These are phyloP conservation scores for Aporophyla lueneburgensis DNA, from an alignment of 2,888 invertebrate genomes.

Conservation along the genomic window DNA sequence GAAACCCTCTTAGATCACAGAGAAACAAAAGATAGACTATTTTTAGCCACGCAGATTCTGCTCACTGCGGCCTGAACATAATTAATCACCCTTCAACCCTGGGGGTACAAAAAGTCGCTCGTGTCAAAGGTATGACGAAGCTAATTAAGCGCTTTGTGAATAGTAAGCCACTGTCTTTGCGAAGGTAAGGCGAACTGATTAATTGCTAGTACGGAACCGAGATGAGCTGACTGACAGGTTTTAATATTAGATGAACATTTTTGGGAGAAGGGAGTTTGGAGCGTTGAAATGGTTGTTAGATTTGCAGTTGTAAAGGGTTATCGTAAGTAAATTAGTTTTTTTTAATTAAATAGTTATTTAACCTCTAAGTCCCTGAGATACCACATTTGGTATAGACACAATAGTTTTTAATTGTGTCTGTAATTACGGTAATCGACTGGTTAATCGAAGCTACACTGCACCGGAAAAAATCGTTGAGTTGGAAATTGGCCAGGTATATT, in stretches of 20 bases:
- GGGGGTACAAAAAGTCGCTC: constrained; percentile 62
- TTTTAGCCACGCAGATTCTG: constrained; percentile 33
- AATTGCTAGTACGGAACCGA: constrained; percentile 64
- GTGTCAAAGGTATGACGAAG: constrained; percentile 78
- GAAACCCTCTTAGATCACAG: constrained; percentile 4
- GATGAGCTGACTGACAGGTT: constrained; percentile 37
- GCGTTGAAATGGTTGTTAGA: constrained; percentile 1
- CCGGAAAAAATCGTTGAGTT: no score
- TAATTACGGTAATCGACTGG: no score
- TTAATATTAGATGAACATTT: constrained; percentile 45
- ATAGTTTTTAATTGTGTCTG: no score
- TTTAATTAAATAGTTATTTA: no score
- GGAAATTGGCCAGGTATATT: no score
- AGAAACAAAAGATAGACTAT: constrained; percentile 39
- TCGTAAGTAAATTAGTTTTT: no score
- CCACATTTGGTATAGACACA: no score
- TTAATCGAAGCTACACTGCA: no score
- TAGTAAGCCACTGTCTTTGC: constrained; percentile 57
- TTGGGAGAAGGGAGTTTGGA: constrained; percentile 18
- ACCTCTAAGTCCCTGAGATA: no score
- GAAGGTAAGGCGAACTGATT: constrained; percentile 64
- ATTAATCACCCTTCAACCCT: constrained; percentile 60
- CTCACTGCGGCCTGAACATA: constrained; percentile 31
- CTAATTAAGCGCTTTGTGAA: constrained; percentile 70
- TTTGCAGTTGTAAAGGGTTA: neutral